Conservation (phyloP, 2,797 vertebrate genomes). For the Phaenicophaeus curvirostris region DNA sequence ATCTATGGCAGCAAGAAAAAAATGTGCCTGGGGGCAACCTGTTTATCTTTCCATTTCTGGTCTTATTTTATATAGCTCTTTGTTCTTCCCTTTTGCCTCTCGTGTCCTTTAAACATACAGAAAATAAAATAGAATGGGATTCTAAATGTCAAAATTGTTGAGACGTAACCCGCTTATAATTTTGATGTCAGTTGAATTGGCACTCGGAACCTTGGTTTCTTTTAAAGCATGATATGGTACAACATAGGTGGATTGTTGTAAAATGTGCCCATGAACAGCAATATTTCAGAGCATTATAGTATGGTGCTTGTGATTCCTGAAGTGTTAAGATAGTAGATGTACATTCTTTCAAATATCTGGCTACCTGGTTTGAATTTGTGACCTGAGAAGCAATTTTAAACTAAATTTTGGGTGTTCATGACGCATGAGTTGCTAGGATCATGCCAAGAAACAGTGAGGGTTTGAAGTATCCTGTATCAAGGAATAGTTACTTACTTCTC, state of each 20-base stretch:
- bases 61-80: not conserved
- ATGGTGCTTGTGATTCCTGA: not conserved
- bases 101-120: not conserved
- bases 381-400: not conserved
- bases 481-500: not conserved
- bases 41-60: not conserved
- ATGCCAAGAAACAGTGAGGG: not conserved
- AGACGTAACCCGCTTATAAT: fast-evolving
- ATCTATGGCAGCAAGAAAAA: not conserved
- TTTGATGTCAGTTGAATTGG: not conserved
- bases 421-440: not conserved
- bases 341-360: not conserved
- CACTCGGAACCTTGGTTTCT: not conserved
- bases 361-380: not conserved
- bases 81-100: not conserved
- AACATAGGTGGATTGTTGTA: not conserved
- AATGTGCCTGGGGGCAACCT: not conserved
- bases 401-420: not conserved
- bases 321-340: not conserved
- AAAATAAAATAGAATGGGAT: not conserved
- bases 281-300: not conserved
- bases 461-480: not conserved
- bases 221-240: not conserved
- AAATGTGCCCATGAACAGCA: not conserved
- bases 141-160: not conserved